These are phyloP conservation scores for Blastomussa wellsi DNA, from an alignment of 92 coral and sea anemone genomes.

Conservation along the genomic window DNA sequence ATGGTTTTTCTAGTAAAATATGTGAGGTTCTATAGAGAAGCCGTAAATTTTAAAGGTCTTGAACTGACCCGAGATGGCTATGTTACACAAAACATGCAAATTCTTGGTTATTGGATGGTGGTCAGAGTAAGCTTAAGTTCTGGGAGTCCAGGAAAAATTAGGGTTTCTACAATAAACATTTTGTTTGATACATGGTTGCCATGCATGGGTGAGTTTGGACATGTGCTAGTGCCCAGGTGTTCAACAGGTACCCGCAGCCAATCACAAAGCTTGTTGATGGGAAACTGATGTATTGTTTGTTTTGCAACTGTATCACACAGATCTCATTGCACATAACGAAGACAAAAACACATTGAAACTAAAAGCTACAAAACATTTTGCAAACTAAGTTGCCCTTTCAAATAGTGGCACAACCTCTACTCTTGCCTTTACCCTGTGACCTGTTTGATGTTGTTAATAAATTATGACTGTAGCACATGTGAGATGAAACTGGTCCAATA, in stretches of 20 bases:
- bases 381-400: neutral
- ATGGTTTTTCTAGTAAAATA: neutral
- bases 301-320: neutral
- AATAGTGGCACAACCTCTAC: neutral
- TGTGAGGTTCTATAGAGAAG: neutral
- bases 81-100: neutral
- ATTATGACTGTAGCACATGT: neutral
- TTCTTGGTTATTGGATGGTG: neutral
- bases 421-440: neutral
- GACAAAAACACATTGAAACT: conserved; percentile 52
- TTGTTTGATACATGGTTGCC: neutral
- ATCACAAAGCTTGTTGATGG: conserved; percentile 1
- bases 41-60: neutral
- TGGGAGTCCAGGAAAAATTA: neutral
- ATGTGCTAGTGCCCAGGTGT: neutral
- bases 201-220: neutral
- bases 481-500: conserved; percentile 49
- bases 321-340: conserved; percentile 12
- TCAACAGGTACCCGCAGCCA: conserved; percentile 26
- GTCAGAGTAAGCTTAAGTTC: neutral
- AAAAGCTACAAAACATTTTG: neutral
- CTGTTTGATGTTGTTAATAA: neutral
- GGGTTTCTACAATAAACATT: neutral
- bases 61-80: neutral
- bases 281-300: neutral